These are phyloP conservation scores for Eurosta solidaginis DNA, from an alignment of 1,140 invertebrate genomes.

Conservation along the genomic window DNA sequence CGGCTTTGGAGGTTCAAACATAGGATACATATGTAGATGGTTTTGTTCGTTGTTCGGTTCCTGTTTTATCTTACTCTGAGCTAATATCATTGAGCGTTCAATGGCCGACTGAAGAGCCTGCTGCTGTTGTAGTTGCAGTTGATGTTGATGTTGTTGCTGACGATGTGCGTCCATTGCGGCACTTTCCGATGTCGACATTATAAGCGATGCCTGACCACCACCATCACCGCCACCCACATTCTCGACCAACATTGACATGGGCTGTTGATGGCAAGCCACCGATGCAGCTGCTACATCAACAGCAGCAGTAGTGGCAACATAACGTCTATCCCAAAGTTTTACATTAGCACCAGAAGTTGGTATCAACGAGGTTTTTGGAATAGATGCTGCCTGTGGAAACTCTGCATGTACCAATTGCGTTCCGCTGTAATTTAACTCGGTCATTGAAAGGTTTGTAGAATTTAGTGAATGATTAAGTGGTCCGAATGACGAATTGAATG, in stretches of 20 bases:
- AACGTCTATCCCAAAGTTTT: slow-evolving; percentile 47
- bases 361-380: not conserved
- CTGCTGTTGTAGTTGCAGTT: slow-evolving; percentile 3
- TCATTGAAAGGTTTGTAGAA: slow-evolving; percentile 39
- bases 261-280: slow-evolving; percentile 36
- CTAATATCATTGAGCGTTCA: not conserved
- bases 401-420: not conserved
- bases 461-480: slow-evolving; percentile 46
- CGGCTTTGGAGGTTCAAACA: slow-evolving; percentile 58
- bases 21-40: slow-evolving; percentile 38
- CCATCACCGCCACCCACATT: not conserved
- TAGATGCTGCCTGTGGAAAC: slow-evolving; percentile 6
- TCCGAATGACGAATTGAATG: slow-evolving; percentile 36
- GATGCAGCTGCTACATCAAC: not conserved
- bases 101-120: not conserved
- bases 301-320: slow-evolving; percentile 33
- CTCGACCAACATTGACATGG: slow-evolving; percentile 28
- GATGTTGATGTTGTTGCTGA: slow-evolving; percentile 17
- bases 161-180: not conserved
- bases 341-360: not conserved
- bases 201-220: slow-evolving; percentile 7
- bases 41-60: slow-evolving; percentile 38
- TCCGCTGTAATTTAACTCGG: slow-evolving; percentile 44
- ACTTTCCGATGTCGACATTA: not conserved
- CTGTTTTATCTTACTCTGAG: not conserved